Evolutionary conservation across 1,140 invertebrate genomes (phyloP), one percentile per base, ranked within the genome.

Genomic region (Tribolium castaneum): DNA sequence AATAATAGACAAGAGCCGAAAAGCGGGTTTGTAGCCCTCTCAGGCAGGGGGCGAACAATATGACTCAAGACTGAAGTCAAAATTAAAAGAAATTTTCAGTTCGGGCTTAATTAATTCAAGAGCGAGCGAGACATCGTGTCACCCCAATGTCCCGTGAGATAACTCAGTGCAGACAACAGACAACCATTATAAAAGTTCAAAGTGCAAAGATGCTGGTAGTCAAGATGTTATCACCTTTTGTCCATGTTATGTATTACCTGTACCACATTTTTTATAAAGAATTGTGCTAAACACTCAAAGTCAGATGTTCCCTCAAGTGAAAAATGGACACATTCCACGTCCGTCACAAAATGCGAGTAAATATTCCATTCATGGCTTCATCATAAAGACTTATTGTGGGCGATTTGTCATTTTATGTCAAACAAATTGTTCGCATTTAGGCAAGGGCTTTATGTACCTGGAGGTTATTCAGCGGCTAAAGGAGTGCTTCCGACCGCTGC

Each of bases 191-290:
- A 39, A 71, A 71, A 71, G 35, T 25, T 59, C 22, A n/a, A 59
- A 59, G 22, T 30, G 19, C 22, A 72, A 34, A 73, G 50, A 75
- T 75, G 72, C 72, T 75, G 72, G 72, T 75, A 75, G 72, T 75
- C 72, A 75, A 75, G 72, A 75, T 75, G n/a, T 75, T 75, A 75
- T 75, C 72, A 19, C 14, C 30, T 10, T 19, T 74, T 75, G 51
- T 75, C 56, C 50, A n/a, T 35, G 30, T 14, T 19, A 56, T 56
- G 22, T 72, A 54, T 72, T 72, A 72, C 70, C 70, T 72, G 70
- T 72, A 30, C 45, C 30, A 25, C 5, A 25, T 9, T 62, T 22
- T 30, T 62, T 16, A 56, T n/a, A n/a, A n/a, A n/a, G n/a, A 14
- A 14, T 25, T 59, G 54, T 25, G 19, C 9, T 59, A 59, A 59